Base-by-base conservation (phyloP, 2,888 invertebrate genomes). In the Euclidia mi region DNA sequence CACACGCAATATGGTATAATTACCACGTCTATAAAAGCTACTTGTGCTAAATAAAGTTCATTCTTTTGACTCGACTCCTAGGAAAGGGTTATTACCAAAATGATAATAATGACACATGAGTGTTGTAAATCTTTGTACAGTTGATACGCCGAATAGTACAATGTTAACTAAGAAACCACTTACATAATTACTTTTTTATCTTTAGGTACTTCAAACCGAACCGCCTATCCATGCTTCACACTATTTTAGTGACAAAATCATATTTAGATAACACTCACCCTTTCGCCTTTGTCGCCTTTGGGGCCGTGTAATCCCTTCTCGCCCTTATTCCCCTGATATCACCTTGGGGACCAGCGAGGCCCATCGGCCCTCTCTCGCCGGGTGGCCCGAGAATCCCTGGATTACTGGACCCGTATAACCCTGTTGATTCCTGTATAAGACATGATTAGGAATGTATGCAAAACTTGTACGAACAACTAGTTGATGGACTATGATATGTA, bases 221-320 rank as follows among this genome's bases (percentile, higher is more conserved):
- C n/a, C n/a, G n/a, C n/a, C n/a, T n/a, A n/a, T n/a, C n/a, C n/a
- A n/a, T n/a, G n/a, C 47, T 55, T 46, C 43, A 17, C 12, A 18
- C 32, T 40, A 55, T 48, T 32, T 14, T 43, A 51, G 32, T 50
- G 35, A 48, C 53, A 38, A 46, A 71, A 77, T 70, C 63, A 77
- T 78, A 74, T 78, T 78, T 69, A 65, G 65, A 59, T 57, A 76
- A 72, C 79, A 94, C 95, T 95, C 85, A 96, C 98, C 90, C 97
- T 96, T 78, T 97, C 97, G 65, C 98, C 97, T 91, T 96, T 96
- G 73, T 95, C 95, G 65, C 97, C 96, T 86, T 96, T 96, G 61
- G 95, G 87, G 56, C 95, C 95, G 46, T 94, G 91, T 89, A 95
- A 94, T 81, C 96, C 96, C 58, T 95, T 92, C 70, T 95, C 95